Evolutionary conservation across 2,113 vertebrate genomes (phyloP).

Genomic region (Chionomys nivalis): DNA sequence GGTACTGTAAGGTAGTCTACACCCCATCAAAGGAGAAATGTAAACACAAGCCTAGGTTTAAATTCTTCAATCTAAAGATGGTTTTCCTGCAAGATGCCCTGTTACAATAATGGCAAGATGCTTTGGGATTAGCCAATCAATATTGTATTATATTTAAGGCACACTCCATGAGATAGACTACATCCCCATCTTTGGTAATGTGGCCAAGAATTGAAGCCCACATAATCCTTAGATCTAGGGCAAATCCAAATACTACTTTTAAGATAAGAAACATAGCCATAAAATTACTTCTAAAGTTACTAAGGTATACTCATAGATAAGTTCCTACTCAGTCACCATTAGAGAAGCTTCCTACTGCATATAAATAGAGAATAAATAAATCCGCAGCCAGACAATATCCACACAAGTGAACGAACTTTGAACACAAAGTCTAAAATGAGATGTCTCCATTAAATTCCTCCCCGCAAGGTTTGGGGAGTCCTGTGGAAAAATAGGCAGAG

Average conservation of each 20-base stretch:
- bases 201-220: not conserved
- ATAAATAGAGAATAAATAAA: not conserved
- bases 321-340: accelerated
- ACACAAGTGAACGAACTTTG: not conserved
- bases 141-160: no score
- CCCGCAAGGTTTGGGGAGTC: no score
- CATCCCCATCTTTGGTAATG: not conserved
- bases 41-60: not conserved
- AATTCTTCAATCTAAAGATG: not conserved
- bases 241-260: not conserved
- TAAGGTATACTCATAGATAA: no score
- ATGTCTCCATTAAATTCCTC: no score
- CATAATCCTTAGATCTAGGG: no score
- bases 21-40: not conserved
- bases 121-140: not conserved
- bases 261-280: not conserved
- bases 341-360: not conserved
- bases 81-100: not conserved
- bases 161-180: not conserved
- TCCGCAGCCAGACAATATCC: not conserved
- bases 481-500: no score
- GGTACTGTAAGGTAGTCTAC: not conserved
- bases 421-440: no score
- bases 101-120: not conserved
- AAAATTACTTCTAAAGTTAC: not conserved